phyloP scores from a whole-genome alignment of 2,888 invertebrate species.

The Alcis repandata region DNA sequence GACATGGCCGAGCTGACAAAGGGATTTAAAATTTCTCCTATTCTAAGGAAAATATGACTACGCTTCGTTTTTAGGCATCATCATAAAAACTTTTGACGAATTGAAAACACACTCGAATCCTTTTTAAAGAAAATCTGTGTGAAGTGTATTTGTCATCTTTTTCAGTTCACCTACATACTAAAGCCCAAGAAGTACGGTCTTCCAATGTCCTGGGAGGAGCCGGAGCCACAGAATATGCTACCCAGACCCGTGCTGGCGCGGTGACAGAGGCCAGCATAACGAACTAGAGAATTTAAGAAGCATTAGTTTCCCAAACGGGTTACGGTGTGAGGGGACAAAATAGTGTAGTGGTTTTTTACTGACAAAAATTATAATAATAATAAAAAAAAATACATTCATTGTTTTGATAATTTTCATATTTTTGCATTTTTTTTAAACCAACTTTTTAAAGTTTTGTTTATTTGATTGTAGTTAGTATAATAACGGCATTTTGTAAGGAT shows the following conservation, averaged over 20 bases:
- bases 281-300: neutral
- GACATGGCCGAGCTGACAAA: too few species aligned
- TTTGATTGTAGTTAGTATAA: too few species aligned
- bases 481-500: too few species aligned
- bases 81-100: neutral
- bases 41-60: neutral
- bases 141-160: conserved; percentile 11
- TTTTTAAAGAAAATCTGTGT: too few species aligned
- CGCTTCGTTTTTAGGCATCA: too few species aligned
- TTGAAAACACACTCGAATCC: too few species aligned
- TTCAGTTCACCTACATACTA: conserved; percentile 75
- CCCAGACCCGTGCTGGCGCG: conserved; percentile 68
- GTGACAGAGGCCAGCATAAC: conserved; percentile 49
- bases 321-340: neutral
- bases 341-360: neutral
- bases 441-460: too few species aligned
- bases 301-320: neutral
- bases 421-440: too few species aligned
- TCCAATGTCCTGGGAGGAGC: conserved; percentile 63
- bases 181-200: conserved; percentile 72
- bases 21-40: too few species aligned
- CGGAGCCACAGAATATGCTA: conserved; percentile 54
- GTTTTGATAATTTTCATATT: too few species aligned
- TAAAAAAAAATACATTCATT: too few species aligned
- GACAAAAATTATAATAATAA: too few species aligned